A percentile compares a stretch with the other conserved stretches of the same genome.
Conservation (phyloP, 2,797 vertebrate species). For the Harpagifer antarcticus region DNA sequence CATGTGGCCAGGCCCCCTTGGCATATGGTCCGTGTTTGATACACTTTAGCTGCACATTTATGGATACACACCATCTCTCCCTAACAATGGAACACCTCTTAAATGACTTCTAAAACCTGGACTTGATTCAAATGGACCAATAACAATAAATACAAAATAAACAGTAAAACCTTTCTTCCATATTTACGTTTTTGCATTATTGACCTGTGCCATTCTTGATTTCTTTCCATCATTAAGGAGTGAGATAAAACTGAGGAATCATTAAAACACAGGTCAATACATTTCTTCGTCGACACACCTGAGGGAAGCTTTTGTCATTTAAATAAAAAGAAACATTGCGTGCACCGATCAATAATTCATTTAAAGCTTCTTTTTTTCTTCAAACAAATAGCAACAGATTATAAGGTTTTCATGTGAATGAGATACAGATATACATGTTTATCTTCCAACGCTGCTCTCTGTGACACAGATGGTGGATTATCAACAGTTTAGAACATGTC, state of each 20-base stretch:
- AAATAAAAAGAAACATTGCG: constrained; percentile 69
- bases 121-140: constrained; percentile 36
- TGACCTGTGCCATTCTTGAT: constrained; percentile 42
- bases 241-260: constrained; percentile 63
- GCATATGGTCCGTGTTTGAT: constrained; percentile 55
- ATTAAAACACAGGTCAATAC: constrained; percentile 78
- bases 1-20: constrained; percentile 64
- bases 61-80: constrained; percentile 30
- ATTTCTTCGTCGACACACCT: constrained; percentile 69
- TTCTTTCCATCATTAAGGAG: constrained; percentile 47
- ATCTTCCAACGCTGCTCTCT: constrained; percentile 72
- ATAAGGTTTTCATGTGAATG: constrained; percentile 61
- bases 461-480: constrained; percentile 84
- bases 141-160: constrained; percentile 42
- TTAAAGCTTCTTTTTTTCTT: constrained; percentile 66
- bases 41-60: constrained; percentile 35
- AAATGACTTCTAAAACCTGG: constrained; percentile 8
- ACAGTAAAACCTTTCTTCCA: constrained; percentile 43
- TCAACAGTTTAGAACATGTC: constrained; percentile 82
- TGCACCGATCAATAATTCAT: constrained; percentile 79
- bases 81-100: constrained; percentile 34
- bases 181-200: constrained; percentile 43
- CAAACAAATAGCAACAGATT: constrained; percentile 58
- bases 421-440: constrained; percentile 74
- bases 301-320: constrained; percentile 73